Base-by-base conservation (phyloP, 2,797 vertebrate genomes). In the Oreortyx pictus region DNA sequence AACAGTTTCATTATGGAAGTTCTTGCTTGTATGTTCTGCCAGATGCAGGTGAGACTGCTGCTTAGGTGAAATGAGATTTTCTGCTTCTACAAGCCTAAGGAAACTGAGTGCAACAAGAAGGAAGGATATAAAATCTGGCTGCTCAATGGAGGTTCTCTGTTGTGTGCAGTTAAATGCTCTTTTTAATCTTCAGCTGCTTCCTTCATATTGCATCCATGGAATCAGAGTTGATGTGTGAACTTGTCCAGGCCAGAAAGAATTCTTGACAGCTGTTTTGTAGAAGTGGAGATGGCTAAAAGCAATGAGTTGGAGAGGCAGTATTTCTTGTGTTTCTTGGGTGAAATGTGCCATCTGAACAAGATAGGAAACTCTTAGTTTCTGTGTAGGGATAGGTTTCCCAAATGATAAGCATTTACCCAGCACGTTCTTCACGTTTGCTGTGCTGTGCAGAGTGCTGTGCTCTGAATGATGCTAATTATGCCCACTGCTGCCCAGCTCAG, bases 401-500 rank as follows among this genome's bases (percentile, higher is more conserved):
- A 37, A 43, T 6, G 11, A 12, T 82, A 39, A 72, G 49, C 8
- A 9, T 52, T 49, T 23, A 8, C 33, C 27, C 41, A 23, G 24
- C 13, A 8, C 1, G 5, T 20, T 18, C 19, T 20, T 89, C 0
- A 0, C 7, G 1, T 52, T 39, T 2, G 76, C 9, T 24, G 7
- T 8, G 24, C 14, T 8, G 25, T 15, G 13, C n/a, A 64, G 70
- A 75, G 52, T 8, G 2, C 65, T 14, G 35, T 35, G 57, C 73
- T 85, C 56, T 23, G 23, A 29, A 39, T 25, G 73, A n/a, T 62
- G 52, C 29, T 77, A 33, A 35, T 43, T 24, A 19, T 56, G 66
- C 56, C 46, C 6, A 6, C 44, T 22, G 16, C 49, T 59, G 66
- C 52, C 24, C 43, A 10, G 52, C 0, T 3, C 41, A 37, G 61